Evolutionary conservation across 2,888 invertebrate genomes (phyloP), one percentile per base, ranked within the genome.

Genomic region (Heliconius hortense): DNA sequence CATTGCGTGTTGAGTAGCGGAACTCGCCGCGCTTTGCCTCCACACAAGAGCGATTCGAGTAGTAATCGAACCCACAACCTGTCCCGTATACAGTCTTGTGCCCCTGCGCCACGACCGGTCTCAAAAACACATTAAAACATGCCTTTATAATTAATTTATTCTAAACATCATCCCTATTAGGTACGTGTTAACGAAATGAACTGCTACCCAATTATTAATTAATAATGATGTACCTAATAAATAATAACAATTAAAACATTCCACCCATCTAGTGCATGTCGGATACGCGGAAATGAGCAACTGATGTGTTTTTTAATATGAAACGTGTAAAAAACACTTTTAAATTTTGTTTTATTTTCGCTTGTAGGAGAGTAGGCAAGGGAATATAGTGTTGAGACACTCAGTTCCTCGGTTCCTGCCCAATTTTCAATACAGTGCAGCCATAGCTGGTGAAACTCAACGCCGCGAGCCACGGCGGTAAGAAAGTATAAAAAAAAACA

Each of bases 201-300:
- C 26, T 60, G 26, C 59, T 60, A 24, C 0, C 26, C 28, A 26
- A 0, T 26, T 0, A 7, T 15, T 28, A 26, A 60, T 26, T n/a
- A 8, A n/a, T 56, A 56, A 21, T 56, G n/a, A 21, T 56, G 11
- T 56, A 56, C 2, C 8, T n/a, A 56, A 56, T 56, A 56, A 56
- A 56, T 2, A n/a, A 43, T 24, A 24, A 66, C 24, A 66, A 66
- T 66, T 43, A 66, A 43, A 15, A 66, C n/a, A 66, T 43, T 69
- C 69, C 69, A 69, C 28, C 26, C 69, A 56, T 35, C 35, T 56
- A 53, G 69, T 69, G 69, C 69, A 53, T 56, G 56, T 56, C 69
- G 69, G 56, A 69, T 56, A 69, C 69, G 69, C 69, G 56, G 56
- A 53, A 56, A 56, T 24, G 35, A 69, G 0, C 68, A 28, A 53